Evolutionary conservation across 2,113 vertebrate species (phyloP), one percentile per base, ranked within the genome.

Genomic region (Galeopterus variegatus): DNA sequence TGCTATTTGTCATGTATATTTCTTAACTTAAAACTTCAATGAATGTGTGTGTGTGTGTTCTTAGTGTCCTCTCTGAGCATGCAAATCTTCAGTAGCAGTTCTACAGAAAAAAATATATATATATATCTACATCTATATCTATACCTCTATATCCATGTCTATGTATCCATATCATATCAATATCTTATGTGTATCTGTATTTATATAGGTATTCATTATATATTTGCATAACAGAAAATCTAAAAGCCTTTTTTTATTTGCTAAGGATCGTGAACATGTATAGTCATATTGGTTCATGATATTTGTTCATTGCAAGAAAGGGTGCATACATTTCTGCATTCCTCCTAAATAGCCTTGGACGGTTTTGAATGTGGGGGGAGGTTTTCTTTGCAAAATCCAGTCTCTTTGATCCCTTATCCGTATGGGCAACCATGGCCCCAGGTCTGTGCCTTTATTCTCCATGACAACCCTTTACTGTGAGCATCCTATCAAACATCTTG

Each of bases 341-440:
- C 13, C 24, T 19, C 26, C 64, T 17, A 19, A 81, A 5, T 23
- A 19, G 50, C 33, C 45, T 4, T 10, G 9, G 31, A 5, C 26
- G 26, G 26, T 52, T 88, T 31, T 50, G 17, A 52, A 48, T 5
- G 33, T 11, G 9, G 33, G 54, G 36, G 33, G 6, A 1, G 2
- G 5, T 3, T 1, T 31, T 18, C 24, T 5, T 10, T 3, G 28
- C 6, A 15, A 26, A 1, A 23, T 15, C 1, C 21, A 0, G 26
- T 4, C 8, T 36, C 45, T 67, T 21, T 0, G 5, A 24, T 26
- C 65, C 1, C 3, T 8, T 10, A 13, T 7, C 58, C 11, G 8
- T 14, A 0, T 0, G 9, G 67, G 28, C 21, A 12, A 8, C 82
- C 4, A 1, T 0, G 15, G 15, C 41, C 56, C 45, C 12, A 1